Evolutionary conservation across 2,113 vertebrate genomes (phyloP), one percentile per base, ranked within the genome.

Genomic region (Ophiodon elongatus): DNA sequence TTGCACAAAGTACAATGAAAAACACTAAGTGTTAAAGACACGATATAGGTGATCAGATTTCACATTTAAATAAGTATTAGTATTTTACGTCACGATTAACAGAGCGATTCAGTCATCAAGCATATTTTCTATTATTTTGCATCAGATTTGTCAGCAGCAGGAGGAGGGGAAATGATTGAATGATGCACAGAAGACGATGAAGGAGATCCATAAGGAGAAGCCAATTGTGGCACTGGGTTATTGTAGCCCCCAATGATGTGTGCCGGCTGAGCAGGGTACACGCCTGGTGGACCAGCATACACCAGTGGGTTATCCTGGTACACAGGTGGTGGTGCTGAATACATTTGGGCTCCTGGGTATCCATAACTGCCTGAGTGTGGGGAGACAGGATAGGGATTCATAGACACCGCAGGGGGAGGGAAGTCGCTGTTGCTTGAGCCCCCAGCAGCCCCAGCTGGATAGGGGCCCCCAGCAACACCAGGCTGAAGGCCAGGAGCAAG

Each of bases 131-230:
- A 3, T 77, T 75, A 77, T 41, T 89, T 88, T 52, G 56, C 60
- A 80, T 79, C 37, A 3, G 69, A 67, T 2, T 33, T 59, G 17
- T 84, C 81, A 56, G 41, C 6, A 39, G 41, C 1, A 59, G 80
- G 43, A 1, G 89, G 31, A 0, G 88, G 91, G 73, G 93, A 93
- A 59, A 92, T 84, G 9, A 90, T 11, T 6, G 86, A 71, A 75
- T 94, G 89, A 57, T 85, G 63, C 19, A 78, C 29, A 27, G 78
- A 60, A 8, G 85, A 52, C 2, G 82, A 75, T 47, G 79, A 71
- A 79, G 87, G 89, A 19, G 67, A 56, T 29, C 80, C 79, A 33
- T 91, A 92, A 0, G 64, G 76, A 63, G 76, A 82, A 37, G 69
- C 15, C 19, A 14, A 39, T 59, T 33, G 78, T 37, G 89, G 86